Base-by-base conservation (phyloP, 92 coral and sea anemone species). In the Ricordea florida region DNA sequence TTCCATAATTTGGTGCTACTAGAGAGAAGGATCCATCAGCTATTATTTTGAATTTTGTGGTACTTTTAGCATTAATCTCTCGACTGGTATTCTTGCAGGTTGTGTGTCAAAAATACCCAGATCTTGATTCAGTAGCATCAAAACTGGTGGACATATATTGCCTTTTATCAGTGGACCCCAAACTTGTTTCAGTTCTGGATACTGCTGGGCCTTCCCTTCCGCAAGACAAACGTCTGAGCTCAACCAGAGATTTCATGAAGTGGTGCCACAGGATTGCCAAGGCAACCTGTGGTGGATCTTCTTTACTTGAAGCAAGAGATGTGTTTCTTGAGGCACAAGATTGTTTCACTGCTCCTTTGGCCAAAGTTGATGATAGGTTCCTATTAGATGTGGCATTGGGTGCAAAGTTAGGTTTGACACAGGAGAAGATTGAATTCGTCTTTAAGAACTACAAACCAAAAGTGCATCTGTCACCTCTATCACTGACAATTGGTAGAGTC, bases 271-370 rank as follows among this genome's bases (percentile, higher is more conserved):
- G 98, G 27, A 77, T 94, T 53, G 75, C 90, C 26, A 41, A 57
- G 17, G 74, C 85, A 16, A 68, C 92, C 40, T 66, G 81, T 38
- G 85, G 72, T 35, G 84, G 82, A 9, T 89, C 89, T 41, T 59
- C 82, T 6, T 31, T 84, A 47, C 62, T 83, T 17, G 87, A 70
- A 67, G 75, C 90, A 11, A 86, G 82, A 35, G 98, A 94, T 73
- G 89, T 91, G 7, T 94, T 94, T 58, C 87, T 84, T 21, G 98
- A 94, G 74, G 98, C 98, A 1, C 97, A 83, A 35, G 98, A 94
- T 71, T 94, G 98, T 46, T 94, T 94, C 66, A 82, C 90, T 55
- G 97, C 98, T 18, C 78, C 92, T 3, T 63, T 94, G 50, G 66
- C 97, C 44, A 91, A 94, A 29, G 61, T 55, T 10, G 89, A 85